phyloP scores from a whole-genome alignment of 2,113 vertebrate species.

The Indri indri region DNA sequence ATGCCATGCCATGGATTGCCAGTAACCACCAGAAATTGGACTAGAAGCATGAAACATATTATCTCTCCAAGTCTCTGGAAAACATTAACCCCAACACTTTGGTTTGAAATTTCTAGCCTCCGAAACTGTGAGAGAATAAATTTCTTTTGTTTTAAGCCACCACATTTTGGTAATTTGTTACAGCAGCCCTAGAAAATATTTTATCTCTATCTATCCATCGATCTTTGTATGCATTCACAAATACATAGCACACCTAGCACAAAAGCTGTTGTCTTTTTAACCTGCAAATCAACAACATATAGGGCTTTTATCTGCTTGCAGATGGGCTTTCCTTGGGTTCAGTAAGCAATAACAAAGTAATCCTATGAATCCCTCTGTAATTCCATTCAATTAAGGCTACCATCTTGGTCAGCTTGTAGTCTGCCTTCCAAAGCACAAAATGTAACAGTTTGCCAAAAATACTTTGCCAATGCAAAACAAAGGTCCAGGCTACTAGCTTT shows the following conservation, averaged over 20 bases:
- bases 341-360: not conserved
- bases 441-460: not conserved
- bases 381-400: not conserved
- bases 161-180: not conserved
- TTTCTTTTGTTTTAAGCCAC: not conserved
- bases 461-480: not conserved
- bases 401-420: not conserved
- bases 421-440: not conserved
- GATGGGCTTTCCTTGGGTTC: not conserved
- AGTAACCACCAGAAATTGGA: not conserved
- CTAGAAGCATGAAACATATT: not conserved
- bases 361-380: not conserved
- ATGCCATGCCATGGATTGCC: not conserved
- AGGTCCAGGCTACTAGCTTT: not conserved
- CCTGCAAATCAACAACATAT: not conserved
- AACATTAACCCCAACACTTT: not conserved
- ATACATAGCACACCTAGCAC: not conserved
- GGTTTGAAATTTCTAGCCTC: not conserved
- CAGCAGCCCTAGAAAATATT: not conserved
- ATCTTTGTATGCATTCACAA: not conserved
- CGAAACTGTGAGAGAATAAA: not conserved
- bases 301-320: rapidly evolving
- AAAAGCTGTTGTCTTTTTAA: not conserved
- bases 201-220: not conserved
- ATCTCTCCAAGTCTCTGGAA: not conserved